Conservation (phyloP, 2,113 vertebrate genomes). For the Alosa alosa region DNA sequence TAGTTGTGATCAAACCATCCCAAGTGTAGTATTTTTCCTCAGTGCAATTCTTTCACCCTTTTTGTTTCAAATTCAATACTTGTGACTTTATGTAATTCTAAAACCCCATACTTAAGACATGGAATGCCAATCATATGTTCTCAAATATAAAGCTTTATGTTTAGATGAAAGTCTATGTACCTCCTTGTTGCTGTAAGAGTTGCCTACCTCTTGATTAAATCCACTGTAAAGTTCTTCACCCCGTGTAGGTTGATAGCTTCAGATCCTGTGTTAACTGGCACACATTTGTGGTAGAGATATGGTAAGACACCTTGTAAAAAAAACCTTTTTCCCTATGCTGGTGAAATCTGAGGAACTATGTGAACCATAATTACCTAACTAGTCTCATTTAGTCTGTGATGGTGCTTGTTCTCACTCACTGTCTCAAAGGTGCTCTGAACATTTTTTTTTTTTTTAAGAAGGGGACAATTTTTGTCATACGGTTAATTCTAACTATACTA, state of each 20-base stretch:
- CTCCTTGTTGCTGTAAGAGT: constrained; percentile 34
- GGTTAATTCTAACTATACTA: not conserved
- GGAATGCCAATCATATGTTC: constrained; percentile 32
- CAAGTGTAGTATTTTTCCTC: not conserved
- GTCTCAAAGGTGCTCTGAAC: not conserved
- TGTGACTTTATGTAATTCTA: not conserved
- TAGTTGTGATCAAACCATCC: not conserved
- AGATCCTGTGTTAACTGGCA: not conserved
- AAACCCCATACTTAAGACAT: not conserved
- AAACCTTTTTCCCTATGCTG: not conserved
- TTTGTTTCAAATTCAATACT: not conserved
- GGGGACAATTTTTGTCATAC: not conserved
- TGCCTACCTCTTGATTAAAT: constrained; percentile 42
- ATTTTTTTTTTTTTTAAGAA: not conserved
- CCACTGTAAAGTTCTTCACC: constrained; percentile 11
- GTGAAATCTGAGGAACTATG: not conserved
- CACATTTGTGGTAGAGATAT: constrained; percentile 3
- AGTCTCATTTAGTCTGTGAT: not conserved
- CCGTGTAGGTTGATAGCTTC: not conserved
- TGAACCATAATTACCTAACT: not conserved
- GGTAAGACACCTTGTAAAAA: not conserved
- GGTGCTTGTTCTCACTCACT: not conserved
- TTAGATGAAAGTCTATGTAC: constrained; percentile 2
- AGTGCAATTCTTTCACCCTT: not conserved
- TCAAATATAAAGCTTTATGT: constrained; percentile 25